Evolutionary conservation across 2,797 vertebrate species (phyloP).

Genomic region (Oreochromis grahami): DNA sequence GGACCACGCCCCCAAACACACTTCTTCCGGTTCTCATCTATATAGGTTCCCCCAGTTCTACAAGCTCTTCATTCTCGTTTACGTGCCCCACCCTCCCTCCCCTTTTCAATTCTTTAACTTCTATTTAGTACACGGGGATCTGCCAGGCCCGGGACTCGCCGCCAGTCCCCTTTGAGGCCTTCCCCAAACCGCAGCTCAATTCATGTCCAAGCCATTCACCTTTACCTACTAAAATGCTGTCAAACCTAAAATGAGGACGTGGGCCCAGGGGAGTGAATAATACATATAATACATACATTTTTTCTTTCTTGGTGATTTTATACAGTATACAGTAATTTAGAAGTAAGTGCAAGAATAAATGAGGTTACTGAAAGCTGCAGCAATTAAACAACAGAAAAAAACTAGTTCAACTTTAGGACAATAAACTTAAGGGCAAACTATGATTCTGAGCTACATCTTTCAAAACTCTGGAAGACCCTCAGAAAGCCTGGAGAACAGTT

Average conservation of each 20-base stretch:
- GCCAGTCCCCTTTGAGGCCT: accelerated
- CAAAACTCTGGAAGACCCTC: neutral
- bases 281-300: neutral
- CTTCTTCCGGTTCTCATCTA: neutral
- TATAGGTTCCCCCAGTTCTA: too few relatives aligned
- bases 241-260: neutral
- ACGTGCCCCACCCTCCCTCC: accelerated
- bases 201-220: neutral
- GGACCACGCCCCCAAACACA: neutral
- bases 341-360: accelerated
- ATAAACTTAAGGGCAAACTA: neutral
- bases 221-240: accelerated
- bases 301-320: neutral
- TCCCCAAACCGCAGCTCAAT: neutral
- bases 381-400: neutral
- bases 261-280: neutral
- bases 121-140: accelerated
- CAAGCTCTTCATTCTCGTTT: too few relatives aligned
- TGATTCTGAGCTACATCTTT: neutral
- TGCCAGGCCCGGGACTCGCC: accelerated
- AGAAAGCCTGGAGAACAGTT: neutral
- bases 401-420: accelerated
- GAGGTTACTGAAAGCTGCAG: neutral
- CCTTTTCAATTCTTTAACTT: neutral
- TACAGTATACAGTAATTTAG: neutral